phyloP scores from a whole-genome alignment of 2,113 vertebrate species.

The Cyanistes caeruleus region DNA sequence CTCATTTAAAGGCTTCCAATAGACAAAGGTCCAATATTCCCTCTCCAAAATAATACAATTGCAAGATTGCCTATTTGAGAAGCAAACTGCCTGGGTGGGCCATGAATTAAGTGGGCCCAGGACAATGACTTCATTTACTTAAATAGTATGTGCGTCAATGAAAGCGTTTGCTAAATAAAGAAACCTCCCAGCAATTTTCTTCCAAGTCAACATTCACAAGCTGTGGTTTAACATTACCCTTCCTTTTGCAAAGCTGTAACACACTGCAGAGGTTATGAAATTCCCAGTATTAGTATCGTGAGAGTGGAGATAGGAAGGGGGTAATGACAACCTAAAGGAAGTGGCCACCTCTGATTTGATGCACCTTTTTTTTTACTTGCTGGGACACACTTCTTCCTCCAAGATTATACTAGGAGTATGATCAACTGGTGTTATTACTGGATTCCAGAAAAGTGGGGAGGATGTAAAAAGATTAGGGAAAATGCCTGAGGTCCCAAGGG shows the following conservation, averaged over 20 bases:
- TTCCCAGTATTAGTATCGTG: neutral
- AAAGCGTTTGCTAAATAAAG: constrained; percentile 52
- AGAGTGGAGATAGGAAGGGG: neutral
- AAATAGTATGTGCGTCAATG: constrained; percentile 14
- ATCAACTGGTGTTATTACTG: constrained; percentile 54
- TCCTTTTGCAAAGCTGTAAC: neutral
- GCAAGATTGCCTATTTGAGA: neutral
- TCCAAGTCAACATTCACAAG: constrained; percentile 19
- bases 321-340: neutral
- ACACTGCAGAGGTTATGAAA: neutral
- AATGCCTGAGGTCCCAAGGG: constrained; percentile 35
- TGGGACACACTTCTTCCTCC: neutral
- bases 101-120: neutral
- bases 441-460: constrained; percentile 13
- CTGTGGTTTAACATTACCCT: constrained; percentile 26
- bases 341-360: neutral
- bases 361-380: neutral
- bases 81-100: constrained; percentile 27
- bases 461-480: constrained; percentile 42
- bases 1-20: neutral
- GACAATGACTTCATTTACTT: constrained; percentile 44
- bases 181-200: constrained; percentile 35
- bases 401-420: neutral
- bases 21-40: neutral
- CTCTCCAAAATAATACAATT: neutral